phyloP scores from a whole-genome alignment of 2,888 invertebrate species.

The Chrysotoxum bicinctum region DNA sequence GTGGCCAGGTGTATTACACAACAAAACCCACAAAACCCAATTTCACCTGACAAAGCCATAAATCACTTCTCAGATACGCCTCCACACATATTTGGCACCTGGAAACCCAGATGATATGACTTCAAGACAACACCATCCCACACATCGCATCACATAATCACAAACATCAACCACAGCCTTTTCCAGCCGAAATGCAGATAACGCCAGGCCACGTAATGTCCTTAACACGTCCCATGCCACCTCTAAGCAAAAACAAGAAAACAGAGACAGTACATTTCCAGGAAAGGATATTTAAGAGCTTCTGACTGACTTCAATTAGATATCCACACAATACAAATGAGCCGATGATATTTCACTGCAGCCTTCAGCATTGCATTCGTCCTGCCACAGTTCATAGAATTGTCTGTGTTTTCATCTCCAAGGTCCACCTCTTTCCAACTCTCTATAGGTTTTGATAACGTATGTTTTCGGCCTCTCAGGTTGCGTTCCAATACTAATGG shows the following conservation, averaged over 20 bases:
- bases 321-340: slow-evolving; percentile 72
- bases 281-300: slow-evolving; percentile 61
- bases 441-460: not conserved
- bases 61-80: slow-evolving; percentile 62
- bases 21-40: slow-evolving; percentile 58
- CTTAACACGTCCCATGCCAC: slow-evolving; percentile 13
- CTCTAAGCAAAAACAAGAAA: slow-evolving; percentile 43
- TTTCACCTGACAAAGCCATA: slow-evolving; percentile 67
- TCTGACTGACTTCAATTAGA: slow-evolving; percentile 70
- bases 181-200: slow-evolving; percentile 53
- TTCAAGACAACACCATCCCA: slow-evolving; percentile 51
- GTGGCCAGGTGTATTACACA: slow-evolving; percentile 37
- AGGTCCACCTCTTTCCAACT: slow-evolving; percentile 13
- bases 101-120: slow-evolving; percentile 14
- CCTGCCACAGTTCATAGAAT: slow-evolving; percentile 30
- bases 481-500: slow-evolving; percentile 30
- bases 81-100: slow-evolving; percentile 40
- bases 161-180: slow-evolving; percentile 26
- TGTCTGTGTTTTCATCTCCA: slow-evolving; percentile 54
- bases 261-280: slow-evolving; percentile 22
- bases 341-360: slow-evolving; percentile 70
- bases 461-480: slow-evolving; percentile 7
- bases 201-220: slow-evolving; percentile 45
- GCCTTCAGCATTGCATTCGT: slow-evolving; percentile 22
- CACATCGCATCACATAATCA: slow-evolving; percentile 16